Conservation (phyloP, 2,797 vertebrate genomes). For the Halcyon chelicuti region DNA sequence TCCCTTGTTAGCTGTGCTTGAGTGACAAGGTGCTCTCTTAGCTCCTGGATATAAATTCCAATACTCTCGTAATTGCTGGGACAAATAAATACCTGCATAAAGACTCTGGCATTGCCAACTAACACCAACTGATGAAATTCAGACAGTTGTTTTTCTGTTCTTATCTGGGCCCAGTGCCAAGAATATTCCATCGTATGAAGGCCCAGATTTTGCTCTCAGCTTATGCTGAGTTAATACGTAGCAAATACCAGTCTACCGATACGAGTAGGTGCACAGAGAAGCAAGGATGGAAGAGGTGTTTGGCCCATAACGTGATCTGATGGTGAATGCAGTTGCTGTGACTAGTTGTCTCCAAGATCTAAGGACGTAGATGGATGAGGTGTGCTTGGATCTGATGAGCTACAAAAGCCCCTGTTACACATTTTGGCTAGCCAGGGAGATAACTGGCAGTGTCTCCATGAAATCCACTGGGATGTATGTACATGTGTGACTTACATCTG, state of each 20-base stretch:
- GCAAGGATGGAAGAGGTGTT: neutral
- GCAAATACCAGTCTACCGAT: neutral
- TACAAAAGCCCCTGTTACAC: too few relatives aligned
- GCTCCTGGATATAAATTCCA: conserved; percentile 48
- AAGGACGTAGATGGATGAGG: neutral
- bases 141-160: neutral
- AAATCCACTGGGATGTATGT: neutral
- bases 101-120: conserved; percentile 30
- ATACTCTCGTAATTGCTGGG: conserved; percentile 41
- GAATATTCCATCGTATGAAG: neutral
- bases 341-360: neutral
- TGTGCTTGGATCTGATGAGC: neutral
- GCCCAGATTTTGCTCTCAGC: neutral
- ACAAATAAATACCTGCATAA: conserved; percentile 56
- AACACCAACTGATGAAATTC: conserved; percentile 56
- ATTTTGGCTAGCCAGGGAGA: neutral
- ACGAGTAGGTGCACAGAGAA: neutral
- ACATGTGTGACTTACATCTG: neutral
- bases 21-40: conserved; percentile 53
- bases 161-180: conserved; percentile 20
- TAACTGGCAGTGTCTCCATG: neutral
- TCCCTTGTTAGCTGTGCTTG: conserved; percentile 48
- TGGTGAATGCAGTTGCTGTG: neutral
- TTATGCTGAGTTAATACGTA: neutral
- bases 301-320: neutral